These are phyloP conservation scores for Coptotermes formosanus DNA, from an alignment of 1,140 invertebrate species.

Conservation along the genomic window DNA sequence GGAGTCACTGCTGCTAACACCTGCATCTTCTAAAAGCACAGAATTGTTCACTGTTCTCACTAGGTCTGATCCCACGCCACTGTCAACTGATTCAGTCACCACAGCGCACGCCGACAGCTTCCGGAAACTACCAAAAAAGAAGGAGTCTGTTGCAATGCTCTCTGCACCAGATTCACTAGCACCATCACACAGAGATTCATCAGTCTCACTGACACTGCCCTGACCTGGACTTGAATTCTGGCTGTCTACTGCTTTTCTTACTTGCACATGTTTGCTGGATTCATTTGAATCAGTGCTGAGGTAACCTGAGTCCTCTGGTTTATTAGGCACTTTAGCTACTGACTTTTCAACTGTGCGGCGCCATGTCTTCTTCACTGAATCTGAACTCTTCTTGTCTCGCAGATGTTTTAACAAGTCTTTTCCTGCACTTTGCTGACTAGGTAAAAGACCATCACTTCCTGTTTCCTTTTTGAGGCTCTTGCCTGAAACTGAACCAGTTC, in stretches of 20 bases:
- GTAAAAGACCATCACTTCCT: too few species aligned
- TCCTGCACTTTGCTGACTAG: not conserved
- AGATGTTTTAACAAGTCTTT: conserved; percentile 9
- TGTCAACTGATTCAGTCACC: conserved; percentile 38
- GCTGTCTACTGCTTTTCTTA: conserved; percentile 46
- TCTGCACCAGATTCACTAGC: conserved; percentile 81
- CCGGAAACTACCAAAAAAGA: conserved; percentile 67
- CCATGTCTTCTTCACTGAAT: conserved; percentile 49
- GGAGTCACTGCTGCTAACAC: conserved; percentile 47
- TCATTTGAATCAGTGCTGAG: conserved; percentile 71
- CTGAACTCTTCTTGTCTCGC: conserved; percentile 42
- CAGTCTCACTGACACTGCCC: conserved; percentile 38
- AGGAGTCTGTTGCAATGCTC: conserved; percentile 79
- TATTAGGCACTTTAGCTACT: conserved; percentile 35
- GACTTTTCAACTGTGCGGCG: conserved; percentile 40
- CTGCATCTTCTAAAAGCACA: conserved; percentile 36
- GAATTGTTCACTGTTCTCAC: conserved; percentile 40
- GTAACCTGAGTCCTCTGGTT: conserved; percentile 67
- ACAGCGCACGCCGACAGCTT: conserved; percentile 41
- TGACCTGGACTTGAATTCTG: conserved; percentile 46
- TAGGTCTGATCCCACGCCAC: conserved; percentile 38
- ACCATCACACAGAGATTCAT: conserved; percentile 55
- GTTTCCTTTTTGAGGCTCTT: too few species aligned
- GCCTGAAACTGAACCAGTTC: too few species aligned
- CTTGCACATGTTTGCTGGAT: conserved; percentile 40